These are phyloP conservation scores for Ips typographus DNA, from an alignment of 1,140 invertebrate genomes.

Conservation along the genomic window DNA sequence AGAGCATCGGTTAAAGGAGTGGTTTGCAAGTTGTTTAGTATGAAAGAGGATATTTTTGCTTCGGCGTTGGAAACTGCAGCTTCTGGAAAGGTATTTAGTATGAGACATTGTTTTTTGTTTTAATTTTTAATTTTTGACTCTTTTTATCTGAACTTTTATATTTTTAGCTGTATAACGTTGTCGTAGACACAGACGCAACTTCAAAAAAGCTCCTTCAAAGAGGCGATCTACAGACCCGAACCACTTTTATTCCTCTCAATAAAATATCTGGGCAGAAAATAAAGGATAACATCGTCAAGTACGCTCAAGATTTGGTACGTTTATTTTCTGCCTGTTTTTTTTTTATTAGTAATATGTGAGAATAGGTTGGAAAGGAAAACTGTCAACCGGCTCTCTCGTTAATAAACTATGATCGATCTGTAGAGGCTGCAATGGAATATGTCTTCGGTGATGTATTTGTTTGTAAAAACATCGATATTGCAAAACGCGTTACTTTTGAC, in stretches of 20 bases:
- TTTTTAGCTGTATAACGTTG: constrained; percentile 83
- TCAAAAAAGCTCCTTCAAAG: constrained; percentile 81
- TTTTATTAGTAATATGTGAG: neutral
- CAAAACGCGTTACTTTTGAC: constrained; percentile 78
- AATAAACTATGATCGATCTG: constrained; percentile 71
- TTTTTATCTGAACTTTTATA: constrained; percentile 16
- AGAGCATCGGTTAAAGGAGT: constrained; percentile 74
- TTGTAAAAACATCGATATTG: constrained; percentile 78
- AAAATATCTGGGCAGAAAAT: constrained; percentile 74
- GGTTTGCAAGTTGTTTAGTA: constrained; percentile 67
- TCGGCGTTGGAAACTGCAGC: constrained; percentile 85
- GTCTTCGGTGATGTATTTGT: constrained; percentile 87
- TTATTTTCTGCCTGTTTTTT: neutral
- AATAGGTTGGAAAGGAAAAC: constrained; percentile 72
- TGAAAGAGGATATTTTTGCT: constrained; percentile 71
- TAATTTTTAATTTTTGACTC: constrained; percentile 10
- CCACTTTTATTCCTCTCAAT: constrained; percentile 91
- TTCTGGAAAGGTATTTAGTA: constrained; percentile 70
- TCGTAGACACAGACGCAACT: constrained; percentile 85
- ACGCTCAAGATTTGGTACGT: constrained; percentile 72
- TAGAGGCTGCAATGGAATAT: constrained; percentile 81
- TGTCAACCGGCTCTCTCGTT: constrained; percentile 82
- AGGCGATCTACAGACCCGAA: constrained; percentile 76
- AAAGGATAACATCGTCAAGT: constrained; percentile 59
- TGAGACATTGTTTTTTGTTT: neutral